Evolutionary conservation across 2,888 invertebrate genomes (phyloP).

Genomic region (Harpalus rubripes): DNA sequence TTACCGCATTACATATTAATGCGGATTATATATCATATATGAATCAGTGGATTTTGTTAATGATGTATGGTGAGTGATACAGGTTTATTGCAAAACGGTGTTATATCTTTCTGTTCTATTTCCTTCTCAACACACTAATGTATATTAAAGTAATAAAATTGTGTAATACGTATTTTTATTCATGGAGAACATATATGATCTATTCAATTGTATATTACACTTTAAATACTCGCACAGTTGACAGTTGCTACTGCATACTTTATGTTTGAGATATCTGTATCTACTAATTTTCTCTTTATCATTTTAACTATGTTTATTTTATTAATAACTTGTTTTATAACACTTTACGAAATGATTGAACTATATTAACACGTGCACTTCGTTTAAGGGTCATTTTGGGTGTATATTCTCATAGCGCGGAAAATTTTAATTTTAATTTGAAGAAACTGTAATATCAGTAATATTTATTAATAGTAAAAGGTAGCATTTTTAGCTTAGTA

Average conservation of each 20-base stretch:
- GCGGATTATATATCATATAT: slow-evolving; percentile 49
- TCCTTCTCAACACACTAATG: slow-evolving; percentile 20
- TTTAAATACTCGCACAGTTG: neutral
- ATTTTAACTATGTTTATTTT: too few species aligned
- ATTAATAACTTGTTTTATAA: too few species aligned
- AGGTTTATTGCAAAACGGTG: slow-evolving; percentile 44
- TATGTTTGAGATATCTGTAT: neutral
- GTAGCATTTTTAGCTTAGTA: too few species aligned
- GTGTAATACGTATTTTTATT: slow-evolving; percentile 38
- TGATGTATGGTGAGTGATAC: slow-evolving; percentile 23
- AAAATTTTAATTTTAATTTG: too few species aligned
- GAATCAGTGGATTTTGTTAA: slow-evolving; percentile 54
- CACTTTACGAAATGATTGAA: too few species aligned
- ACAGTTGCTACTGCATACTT: slow-evolving; percentile 4
- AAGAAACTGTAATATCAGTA: too few species aligned
- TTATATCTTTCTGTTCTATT: slow-evolving; percentile 54
- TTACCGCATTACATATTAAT: slow-evolving; percentile 34
- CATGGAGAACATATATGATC: neutral
- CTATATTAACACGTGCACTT: too few species aligned
- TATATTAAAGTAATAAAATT: slow-evolving; percentile 42
- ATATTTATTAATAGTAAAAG: too few species aligned
- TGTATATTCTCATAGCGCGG: too few species aligned
- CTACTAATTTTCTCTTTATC: neutral
- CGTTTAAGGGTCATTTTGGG: too few species aligned
- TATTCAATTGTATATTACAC: neutral